Base-by-base conservation (phyloP, 2,797 vertebrate species). In the Cynopterus sphinx region DNA sequence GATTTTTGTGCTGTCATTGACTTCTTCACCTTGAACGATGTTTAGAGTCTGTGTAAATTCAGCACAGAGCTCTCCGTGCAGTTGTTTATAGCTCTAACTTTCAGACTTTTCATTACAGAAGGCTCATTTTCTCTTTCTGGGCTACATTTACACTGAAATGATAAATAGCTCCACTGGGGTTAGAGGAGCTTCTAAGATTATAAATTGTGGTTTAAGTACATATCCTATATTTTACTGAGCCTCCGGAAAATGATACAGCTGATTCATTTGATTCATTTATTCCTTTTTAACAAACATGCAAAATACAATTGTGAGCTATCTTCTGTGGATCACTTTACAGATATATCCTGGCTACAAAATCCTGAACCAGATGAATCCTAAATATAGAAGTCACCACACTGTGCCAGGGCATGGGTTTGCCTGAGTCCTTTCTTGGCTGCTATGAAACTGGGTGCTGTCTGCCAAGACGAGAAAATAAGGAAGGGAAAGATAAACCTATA, bases 71-170 rank as follows among this genome's bases (percentile, higher is more conserved):
- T 82, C 82, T 91, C 63, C 19, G 2, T 10, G 6, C 53, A 24
- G 53, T 96, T 85, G 83, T 96, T 98, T 96, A 81, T 93, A 79
- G 83, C 36, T 93, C 53, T 46, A 71, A 11, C 63, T 71, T 84
- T n/a, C 24, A 85, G 55, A 88, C 68, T 91, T 96, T 96, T 96
- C 91, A 81, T 95, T 96, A 90, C 26, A 85, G 55, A 91, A 93
- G 71, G n/a, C n/a, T 94, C 41, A 61, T 96, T 96, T 96, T 85
- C 86, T 94, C 36, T 95, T 75, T 96, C 74, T 87, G 55, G 46
- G 15, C 49, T 93, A 43, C 57, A 84, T 96, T 96, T 96, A 91
- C 63, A 94, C 36, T 55, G 59, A 94, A 59, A 83, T 84, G 68
- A 96, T 83, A 75, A 96, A 95, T 36, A 61, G 61, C 65, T 74